A percentile compares a stretch with the other conserved stretches of the same genome.
These are phyloP conservation scores for Lucilia sericata DNA, from an alignment of 1,140 invertebrate species.

Conservation along the genomic window DNA sequence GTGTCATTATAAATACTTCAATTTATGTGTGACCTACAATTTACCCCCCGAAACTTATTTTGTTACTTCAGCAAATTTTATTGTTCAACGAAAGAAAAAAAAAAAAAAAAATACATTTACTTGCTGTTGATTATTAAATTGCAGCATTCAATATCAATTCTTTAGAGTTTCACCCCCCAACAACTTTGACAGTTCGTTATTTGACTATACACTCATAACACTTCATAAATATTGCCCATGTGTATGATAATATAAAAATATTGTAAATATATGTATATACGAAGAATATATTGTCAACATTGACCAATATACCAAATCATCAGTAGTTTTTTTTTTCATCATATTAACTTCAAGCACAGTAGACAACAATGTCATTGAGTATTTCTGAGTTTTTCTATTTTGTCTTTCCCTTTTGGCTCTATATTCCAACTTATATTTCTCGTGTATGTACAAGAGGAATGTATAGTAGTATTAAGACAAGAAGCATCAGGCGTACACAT, in stretches of 20 bases:
- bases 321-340: background rate
- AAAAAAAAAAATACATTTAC: too few species aligned
- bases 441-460: background rate
- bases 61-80: too few species aligned
- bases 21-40: too few species aligned
- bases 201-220: background rate
- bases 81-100: too few species aligned
- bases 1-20: too few species aligned
- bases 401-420: background rate
- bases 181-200: background rate
- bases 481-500: background rate
- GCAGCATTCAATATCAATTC: too few species aligned
- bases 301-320: background rate
- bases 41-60: too few species aligned
- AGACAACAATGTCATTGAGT: conserved; percentile 10
- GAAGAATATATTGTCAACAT: background rate
- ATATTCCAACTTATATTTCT: background rate
- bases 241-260: background rate
- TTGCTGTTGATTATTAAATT: too few species aligned
- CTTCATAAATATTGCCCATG: background rate
- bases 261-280: too few species aligned
- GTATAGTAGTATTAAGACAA: background rate
- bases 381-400: background rate
- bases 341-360: background rate
- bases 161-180: background rate